These are phyloP conservation scores for Bolinopsis microptera DNA, from an alignment of 37 sponge, comb jelly and placozoan genomes.

Conservation along the genomic window DNA sequence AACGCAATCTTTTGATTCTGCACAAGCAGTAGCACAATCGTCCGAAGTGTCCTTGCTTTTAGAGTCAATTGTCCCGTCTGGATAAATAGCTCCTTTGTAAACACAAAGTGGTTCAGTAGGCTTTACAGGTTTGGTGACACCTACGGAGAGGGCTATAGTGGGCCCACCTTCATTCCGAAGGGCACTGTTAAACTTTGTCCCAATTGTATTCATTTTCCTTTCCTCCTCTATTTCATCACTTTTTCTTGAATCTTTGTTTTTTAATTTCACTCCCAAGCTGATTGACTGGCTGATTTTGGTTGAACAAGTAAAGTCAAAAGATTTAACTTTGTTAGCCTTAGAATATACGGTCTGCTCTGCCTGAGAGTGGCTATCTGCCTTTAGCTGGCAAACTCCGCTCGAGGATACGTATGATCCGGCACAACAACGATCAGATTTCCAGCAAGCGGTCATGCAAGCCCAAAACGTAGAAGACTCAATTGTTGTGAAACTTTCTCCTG, in stretches of 20 bases:
- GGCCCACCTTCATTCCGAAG: too few species aligned
- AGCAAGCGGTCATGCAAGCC: not conserved
- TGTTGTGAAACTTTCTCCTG: not conserved
- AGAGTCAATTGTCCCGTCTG: not conserved
- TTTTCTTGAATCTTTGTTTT: too few species aligned
- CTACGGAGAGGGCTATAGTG: too few species aligned
- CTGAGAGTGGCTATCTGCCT: not conserved
- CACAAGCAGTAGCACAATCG: not conserved
- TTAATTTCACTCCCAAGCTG: too few species aligned
- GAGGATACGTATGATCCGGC: not conserved
- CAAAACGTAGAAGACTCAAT: not conserved
- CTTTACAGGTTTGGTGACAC: too few species aligned
- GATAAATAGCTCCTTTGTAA: not conserved
- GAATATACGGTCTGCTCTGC: not conserved
- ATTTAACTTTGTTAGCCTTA: not conserved
- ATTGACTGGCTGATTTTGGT: too few species aligned
- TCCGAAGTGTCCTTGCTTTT: too few species aligned
- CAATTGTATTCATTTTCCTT: too few species aligned
- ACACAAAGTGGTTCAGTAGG: not conserved
- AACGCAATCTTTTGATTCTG: not conserved
- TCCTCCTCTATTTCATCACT: too few species aligned
- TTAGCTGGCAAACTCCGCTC: not conserved
- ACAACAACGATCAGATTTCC: not conserved
- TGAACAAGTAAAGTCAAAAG: constrained; percentile 25
- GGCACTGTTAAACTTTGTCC: too few species aligned